Base-by-base conservation (phyloP, 2,797 vertebrate species). In the Galaxias olidus region DNA sequence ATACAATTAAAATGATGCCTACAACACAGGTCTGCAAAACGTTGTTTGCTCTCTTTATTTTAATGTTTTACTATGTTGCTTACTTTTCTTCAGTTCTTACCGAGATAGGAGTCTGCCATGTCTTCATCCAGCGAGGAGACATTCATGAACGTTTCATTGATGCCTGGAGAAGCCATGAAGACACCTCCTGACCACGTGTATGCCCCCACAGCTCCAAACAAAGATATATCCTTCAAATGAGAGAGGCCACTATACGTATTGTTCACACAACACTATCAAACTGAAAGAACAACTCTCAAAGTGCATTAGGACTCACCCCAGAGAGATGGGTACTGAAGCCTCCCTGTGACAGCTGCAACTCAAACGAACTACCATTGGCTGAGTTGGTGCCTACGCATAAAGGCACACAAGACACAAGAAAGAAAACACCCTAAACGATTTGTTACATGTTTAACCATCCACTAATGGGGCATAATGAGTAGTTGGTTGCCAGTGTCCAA, bases 181-280 rank as follows among this genome's bases (percentile, higher is more conserved):
- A 77, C 20, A 9, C 81, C 81, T 40, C 81, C 81, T n/a, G 81
- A 77, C 81, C 81, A 83, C 15, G 73, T 64, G 44, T 69, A 81
- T 7, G 78, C 52, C 42, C 81, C 81, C 13, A 81, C 78, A 1
- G 65, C 72, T 41, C 81, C 81, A 68, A 81, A 78, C 44, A 77
- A 42, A 58, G 64, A 69, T 14, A 44, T 55, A 14, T 58, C 67
- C 78, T 80, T 66, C 30, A 68, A 10, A 59, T 14, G 13, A 62
- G 9, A 70, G 14, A 65, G 51, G 61, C 4, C 11, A 8, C 57
- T n/a, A n/a, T n/a, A n/a, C n/a, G n/a, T n/a, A n/a, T n/a, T n/a
- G n/a, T n/a, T n/a, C n/a, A 46, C 4, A 19, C 10, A 8, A 30
- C 0, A 56, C 41, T 61, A 47, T 47, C 9, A 61, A 8, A 50